Conservation (phyloP, 2,797 vertebrate genomes). For the Hypotaenidia okinawae region DNA sequence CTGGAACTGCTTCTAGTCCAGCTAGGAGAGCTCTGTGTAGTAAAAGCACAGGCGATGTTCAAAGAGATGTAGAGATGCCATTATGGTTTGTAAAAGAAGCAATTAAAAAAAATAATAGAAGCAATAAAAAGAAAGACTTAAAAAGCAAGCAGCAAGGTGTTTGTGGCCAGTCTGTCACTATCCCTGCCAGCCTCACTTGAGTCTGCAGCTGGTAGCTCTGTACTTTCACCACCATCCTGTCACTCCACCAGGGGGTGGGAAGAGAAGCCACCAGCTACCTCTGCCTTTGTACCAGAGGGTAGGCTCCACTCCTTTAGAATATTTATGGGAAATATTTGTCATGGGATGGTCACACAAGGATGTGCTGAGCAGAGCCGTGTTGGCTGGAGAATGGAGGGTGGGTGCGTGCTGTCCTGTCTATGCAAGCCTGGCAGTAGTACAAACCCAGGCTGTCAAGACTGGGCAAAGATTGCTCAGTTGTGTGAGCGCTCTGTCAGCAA, state of each 20-base stretch:
- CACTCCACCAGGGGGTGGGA: accelerated
- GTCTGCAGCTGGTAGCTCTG: background rate
- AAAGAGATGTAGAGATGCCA: background rate
- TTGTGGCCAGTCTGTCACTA: background rate
- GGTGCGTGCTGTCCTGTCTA: background rate
- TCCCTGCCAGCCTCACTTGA: background rate
- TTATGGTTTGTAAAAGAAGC: background rate
- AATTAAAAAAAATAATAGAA: background rate
- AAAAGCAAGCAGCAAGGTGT: background rate
- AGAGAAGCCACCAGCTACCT: background rate
- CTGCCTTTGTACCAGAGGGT: background rate
- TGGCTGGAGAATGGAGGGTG: background rate
- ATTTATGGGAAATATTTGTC: background rate
- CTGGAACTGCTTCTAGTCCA: accelerated
- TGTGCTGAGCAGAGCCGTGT: background rate
- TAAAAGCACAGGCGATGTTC: background rate
- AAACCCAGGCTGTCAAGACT: background rate
- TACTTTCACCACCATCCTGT: background rate
- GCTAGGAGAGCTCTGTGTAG: background rate
- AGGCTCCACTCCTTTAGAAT: background rate
- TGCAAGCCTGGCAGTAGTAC: background rate
- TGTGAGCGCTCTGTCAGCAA: background rate
- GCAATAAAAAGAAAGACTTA: background rate
- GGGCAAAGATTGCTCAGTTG: background rate
- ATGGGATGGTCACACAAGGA: background rate